Evolutionary conservation across 2,888 invertebrate species (phyloP).

Genomic region (Steinernema hermaphroditum): DNA sequence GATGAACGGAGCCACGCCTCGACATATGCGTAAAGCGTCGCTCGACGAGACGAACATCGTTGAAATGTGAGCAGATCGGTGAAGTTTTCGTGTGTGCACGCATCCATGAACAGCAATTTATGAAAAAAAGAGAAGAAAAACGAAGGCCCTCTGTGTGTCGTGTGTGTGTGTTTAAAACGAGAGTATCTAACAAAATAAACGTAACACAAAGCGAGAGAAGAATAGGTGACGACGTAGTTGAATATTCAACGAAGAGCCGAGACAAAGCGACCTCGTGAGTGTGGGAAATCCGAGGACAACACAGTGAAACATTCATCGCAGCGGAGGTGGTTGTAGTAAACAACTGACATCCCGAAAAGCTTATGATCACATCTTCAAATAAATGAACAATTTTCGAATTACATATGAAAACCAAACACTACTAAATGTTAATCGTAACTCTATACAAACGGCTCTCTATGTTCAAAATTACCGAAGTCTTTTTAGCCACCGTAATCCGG

Average conservation of each 20-base stretch:
- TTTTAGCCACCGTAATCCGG: slow-evolving; percentile 15
- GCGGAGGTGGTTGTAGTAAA: slow-evolving; percentile 24
- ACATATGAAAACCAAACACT: no score
- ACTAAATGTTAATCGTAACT: no score
- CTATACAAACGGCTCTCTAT: no score
- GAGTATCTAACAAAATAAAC: slow-evolving; percentile 1
- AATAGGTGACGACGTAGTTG: background rate
- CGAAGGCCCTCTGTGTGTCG: background rate
- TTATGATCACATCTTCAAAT: no score
- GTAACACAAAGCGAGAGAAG: background rate
- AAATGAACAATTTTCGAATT: no score
- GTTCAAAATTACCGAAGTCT: no score
- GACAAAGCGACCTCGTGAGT: slow-evolving; percentile 1
- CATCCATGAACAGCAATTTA: background rate
- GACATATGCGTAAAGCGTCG: slow-evolving; percentile 4
- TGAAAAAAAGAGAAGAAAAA: background rate
- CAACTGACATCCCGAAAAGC: no score
- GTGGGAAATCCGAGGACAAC: slow-evolving; percentile 8
- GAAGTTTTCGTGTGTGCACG: background rate
- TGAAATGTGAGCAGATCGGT: slow-evolving; percentile 24
- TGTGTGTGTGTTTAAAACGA: background rate
- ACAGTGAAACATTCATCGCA: slow-evolving; percentile 6
- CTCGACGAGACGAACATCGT: slow-evolving; percentile 27
- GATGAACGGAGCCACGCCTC: background rate
- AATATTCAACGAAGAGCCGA: background rate